phyloP scores from a whole-genome alignment of 2,888 invertebrate species.

The Brenthis hecate region DNA sequence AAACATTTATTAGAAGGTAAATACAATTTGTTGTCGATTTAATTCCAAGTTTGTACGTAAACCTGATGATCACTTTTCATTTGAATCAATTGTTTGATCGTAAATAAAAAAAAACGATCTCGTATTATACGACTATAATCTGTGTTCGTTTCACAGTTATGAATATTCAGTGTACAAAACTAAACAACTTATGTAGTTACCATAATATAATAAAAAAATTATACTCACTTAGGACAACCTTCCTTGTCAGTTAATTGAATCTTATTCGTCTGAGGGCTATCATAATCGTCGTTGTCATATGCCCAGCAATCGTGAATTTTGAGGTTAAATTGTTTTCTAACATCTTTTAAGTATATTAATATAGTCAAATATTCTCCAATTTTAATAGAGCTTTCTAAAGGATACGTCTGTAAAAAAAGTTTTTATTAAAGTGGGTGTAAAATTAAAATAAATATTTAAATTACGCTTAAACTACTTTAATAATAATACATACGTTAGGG shows the following conservation, averaged over 20 bases:
- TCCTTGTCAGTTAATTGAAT: constrained; percentile 85
- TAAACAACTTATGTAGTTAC: not conserved
- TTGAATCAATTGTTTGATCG: no score
- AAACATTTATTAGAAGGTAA: no score
- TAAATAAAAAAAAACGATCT: no score
- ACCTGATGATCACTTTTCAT: no score
- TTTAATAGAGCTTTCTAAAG: constrained; percentile 84
- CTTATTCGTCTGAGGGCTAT: constrained; percentile 80
- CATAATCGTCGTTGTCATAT: constrained; percentile 85
- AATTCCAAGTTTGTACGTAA: no score
- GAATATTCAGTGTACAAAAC: not conserved
- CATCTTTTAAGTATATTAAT: constrained; percentile 86
- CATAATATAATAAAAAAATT: not conserved
- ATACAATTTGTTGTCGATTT: no score
- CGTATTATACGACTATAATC: no score
- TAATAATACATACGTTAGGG: constrained; percentile 81
- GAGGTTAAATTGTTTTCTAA: constrained; percentile 84
- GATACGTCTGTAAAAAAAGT: constrained; percentile 71
- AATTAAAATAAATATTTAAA: not conserved
- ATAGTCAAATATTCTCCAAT: constrained; percentile 88
- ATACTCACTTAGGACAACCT: constrained; percentile 85
- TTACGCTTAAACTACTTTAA: not conserved
- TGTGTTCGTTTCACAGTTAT: no score
- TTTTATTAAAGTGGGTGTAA: not conserved
- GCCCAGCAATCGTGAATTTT: constrained; percentile 89